Base-by-base conservation (phyloP, 2,888 invertebrate genomes). In the Agonopterix arenella region DNA sequence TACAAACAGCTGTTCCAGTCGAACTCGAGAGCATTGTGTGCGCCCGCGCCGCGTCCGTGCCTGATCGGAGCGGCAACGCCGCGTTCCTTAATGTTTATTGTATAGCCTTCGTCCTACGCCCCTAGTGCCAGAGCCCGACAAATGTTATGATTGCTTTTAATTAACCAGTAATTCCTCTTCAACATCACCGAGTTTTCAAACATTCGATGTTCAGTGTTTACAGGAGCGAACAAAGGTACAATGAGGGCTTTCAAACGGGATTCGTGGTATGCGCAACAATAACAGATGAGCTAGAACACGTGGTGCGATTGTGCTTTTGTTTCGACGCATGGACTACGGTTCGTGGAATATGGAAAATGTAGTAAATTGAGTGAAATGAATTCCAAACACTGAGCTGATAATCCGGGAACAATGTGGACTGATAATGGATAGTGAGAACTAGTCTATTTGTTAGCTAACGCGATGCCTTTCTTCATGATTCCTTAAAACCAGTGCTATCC, bases 1-100 rank as follows among this genome's bases (percentile, higher is more conserved):
- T 83, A 79, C 75, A 70, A 76, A 74, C 83, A 82, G 81, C 77
- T 81, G 82, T 73, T 64, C 56, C 67, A 66, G 56, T 60, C 61
- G 58, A 50, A 48, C 50, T 53, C 48, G 55, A 56, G 53, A 56
- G 66, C 58, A 71, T 75, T 77, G 76, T 75, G 73, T 75, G 75
- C 73, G 72, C 72, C 60, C 59, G 75, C 74, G 72, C 66, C 73
- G 68, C 55, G 53, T 28, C 53, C 51, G 49, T 53, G 52, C 49
- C 51, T 51, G 55, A 52, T 40, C 73, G 68, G 78, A 78, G 69
- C 77, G 82, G 80, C 83, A 84, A 83, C 80, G 71, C 70, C 76
- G 81, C 49, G 49, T 57, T 58, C 61, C 54, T 60, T 60, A 51
- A 59, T 64, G 64, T 64, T 67, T 66, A 67, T 68, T 66, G 64